These are phyloP conservation scores for Ochotona curzoniae DNA, from an alignment of 2,113 vertebrate species.

Conservation along the genomic window DNA sequence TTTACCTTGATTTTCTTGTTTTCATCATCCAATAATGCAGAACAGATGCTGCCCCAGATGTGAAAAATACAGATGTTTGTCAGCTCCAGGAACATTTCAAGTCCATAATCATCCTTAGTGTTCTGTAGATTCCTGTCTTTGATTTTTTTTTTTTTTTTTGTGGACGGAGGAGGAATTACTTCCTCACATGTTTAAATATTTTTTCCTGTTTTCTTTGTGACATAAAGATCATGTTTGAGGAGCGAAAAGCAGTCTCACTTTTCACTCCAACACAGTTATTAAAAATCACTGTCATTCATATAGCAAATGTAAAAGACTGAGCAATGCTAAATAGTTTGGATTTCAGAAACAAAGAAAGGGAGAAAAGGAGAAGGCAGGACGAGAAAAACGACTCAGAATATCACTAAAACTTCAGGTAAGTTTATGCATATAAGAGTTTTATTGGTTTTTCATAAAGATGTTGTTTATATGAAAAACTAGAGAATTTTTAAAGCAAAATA, in stretches of 20 bases:
- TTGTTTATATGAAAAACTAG: background rate
- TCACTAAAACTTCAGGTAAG: too few relatives aligned
- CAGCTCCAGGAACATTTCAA: slow-evolving; percentile 7
- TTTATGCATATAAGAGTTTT: background rate
- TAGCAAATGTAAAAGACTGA: background rate
- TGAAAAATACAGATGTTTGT: slow-evolving; percentile 48
- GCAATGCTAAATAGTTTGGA: background rate
- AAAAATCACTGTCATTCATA: slow-evolving; percentile 8
- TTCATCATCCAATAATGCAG: slow-evolving; percentile 48
- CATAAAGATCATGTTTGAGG: background rate
- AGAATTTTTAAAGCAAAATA: slow-evolving; percentile 35
- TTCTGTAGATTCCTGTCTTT: slow-evolving; percentile 29
- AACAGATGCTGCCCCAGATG: slow-evolving; percentile 74
- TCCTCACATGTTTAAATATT: background rate
- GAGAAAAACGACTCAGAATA: too few relatives aligned
- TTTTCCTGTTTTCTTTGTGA: slow-evolving; percentile 29
- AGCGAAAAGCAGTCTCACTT: slow-evolving; percentile 18
- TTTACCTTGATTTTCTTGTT: slow-evolving; percentile 61
- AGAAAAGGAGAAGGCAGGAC: background rate
- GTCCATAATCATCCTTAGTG: background rate
- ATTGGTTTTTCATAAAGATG: background rate
- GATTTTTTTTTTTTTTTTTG: background rate
- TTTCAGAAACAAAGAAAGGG: slow-evolving; percentile 1
- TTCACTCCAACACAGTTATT: slow-evolving; percentile 23
- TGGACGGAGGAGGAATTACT: background rate